phyloP scores from a whole-genome alignment of 2,888 invertebrate species.

The Lasius platythorax region DNA sequence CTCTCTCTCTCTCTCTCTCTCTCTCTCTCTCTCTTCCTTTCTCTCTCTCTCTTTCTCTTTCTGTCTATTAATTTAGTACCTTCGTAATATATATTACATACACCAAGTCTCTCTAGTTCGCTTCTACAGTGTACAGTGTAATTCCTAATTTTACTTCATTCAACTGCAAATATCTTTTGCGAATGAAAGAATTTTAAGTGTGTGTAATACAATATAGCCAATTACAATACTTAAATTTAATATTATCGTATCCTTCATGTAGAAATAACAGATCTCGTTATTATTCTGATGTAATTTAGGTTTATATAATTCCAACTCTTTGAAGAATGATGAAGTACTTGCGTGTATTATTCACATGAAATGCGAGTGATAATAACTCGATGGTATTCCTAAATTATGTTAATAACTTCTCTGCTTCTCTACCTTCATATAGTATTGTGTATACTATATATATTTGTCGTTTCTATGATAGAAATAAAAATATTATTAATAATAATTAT shows the following conservation, averaged over 20 bases:
- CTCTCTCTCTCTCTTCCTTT: conserved; percentile 20
- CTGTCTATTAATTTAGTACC: conserved; percentile 81
- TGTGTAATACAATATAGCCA: conserved; percentile 76
- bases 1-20: conserved; percentile 37
- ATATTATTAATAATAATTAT: conserved; percentile 74
- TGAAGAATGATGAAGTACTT: conserved; percentile 70
- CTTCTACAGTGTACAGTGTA: conserved; percentile 69
- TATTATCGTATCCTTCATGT: conserved; percentile 72
- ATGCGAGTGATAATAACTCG: conserved; percentile 64
- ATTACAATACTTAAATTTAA: conserved; percentile 80
- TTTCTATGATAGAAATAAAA: conserved; percentile 75
- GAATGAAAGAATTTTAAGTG: conserved; percentile 73
- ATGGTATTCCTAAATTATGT: conserved; percentile 67
- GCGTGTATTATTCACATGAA: conserved; percentile 69
- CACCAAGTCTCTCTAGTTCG: conserved; percentile 78
- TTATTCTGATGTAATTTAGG: conserved; percentile 70
- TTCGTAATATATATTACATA: conserved; percentile 82
- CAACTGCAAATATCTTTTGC: conserved; percentile 72
- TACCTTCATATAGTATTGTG: conserved; percentile 70
- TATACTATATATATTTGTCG: conserved; percentile 67
- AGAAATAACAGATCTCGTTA: conserved; percentile 83
- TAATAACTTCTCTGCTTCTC: conserved; percentile 67
- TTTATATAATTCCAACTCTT: conserved; percentile 63
- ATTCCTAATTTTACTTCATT: conserved; percentile 73
- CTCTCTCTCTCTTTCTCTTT: conserved; percentile 47